Percentiles rank a stretch among this genome's conserved stretches.
Evolutionary conservation across 2,888 invertebrate species (phyloP).

Genomic region (Notodonta dromedarius): DNA sequence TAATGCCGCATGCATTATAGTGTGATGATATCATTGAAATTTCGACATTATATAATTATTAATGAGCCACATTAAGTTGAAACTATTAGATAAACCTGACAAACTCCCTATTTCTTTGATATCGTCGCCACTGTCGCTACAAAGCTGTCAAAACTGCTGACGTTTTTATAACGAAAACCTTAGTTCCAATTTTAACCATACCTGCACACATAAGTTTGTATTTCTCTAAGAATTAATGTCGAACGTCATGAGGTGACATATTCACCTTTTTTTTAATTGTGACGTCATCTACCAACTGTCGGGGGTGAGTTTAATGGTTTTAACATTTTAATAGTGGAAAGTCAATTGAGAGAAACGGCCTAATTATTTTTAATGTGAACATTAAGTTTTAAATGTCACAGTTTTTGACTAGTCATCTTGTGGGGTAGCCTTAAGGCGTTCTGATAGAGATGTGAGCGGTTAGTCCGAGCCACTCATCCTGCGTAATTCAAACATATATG

Average conservation of each 20-base stretch:
- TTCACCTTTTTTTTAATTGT: conserved; percentile 45
- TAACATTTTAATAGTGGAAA: conserved; percentile 16
- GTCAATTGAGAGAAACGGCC: conserved; percentile 2
- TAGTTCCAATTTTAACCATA: neutral
- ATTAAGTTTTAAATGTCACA: conserved; percentile 1
- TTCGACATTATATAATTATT: no score
- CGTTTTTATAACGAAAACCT: neutral
- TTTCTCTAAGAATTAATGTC: conserved; percentile 10
- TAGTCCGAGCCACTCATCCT: no score
- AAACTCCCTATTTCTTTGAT: conserved; percentile 20
- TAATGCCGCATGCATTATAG: no score
- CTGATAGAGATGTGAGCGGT: no score
- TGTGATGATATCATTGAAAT: no score
- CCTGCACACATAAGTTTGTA: neutral
- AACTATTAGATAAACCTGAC: conserved; percentile 16
- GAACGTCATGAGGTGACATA: conserved; percentile 30
- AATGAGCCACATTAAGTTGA: no score
- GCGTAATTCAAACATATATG: no score
- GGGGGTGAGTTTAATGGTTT: neutral
- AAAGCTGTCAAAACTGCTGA: neutral
- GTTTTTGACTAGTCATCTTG: neutral
- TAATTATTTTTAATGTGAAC: neutral
- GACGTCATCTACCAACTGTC: conserved; percentile 34
- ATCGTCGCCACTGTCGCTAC: neutral
- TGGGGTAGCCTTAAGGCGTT: no score